phyloP scores from a whole-genome alignment of 2,797 vertebrate genomes.

The Smutsia temminckii region DNA sequence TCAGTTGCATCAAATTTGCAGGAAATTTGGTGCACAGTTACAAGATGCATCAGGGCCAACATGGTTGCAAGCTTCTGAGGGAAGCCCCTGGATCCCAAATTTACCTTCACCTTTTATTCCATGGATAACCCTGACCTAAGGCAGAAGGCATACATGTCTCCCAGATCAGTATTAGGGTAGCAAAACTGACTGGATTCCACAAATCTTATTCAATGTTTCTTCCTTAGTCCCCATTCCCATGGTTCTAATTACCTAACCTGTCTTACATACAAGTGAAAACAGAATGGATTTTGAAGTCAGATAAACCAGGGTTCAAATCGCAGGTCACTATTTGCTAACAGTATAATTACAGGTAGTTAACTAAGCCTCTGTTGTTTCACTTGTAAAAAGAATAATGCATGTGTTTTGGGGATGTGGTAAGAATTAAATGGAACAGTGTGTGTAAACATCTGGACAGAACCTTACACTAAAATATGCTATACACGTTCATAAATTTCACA shows the following conservation, averaged over 20 bases:
- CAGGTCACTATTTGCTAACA: neutral
- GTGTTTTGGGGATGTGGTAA: neutral
- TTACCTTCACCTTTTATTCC: neutral
- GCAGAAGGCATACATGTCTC: neutral
- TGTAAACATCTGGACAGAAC: neutral
- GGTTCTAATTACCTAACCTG: neutral
- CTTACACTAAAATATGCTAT: neutral
- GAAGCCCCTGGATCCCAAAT: neutral
- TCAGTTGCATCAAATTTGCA: neutral
- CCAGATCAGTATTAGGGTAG: neutral
- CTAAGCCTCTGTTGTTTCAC: neutral
- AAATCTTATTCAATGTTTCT: neutral
- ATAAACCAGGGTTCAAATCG: neutral
- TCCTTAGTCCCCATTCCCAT: neutral
- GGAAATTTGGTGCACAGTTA: neutral
- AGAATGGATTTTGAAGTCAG: neutral
- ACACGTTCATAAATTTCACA: neutral
- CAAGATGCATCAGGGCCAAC: rapidly evolving
- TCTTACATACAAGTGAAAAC: neutral
- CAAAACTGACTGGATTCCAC: neutral
- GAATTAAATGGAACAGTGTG: neutral
- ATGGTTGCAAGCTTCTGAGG: neutral
- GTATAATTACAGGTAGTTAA: neutral
- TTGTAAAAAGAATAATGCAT: neutral
- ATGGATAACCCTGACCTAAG: neutral